Base-by-base conservation (phyloP, 2,888 invertebrate species). In the Hofmannophila pseudospretella region DNA sequence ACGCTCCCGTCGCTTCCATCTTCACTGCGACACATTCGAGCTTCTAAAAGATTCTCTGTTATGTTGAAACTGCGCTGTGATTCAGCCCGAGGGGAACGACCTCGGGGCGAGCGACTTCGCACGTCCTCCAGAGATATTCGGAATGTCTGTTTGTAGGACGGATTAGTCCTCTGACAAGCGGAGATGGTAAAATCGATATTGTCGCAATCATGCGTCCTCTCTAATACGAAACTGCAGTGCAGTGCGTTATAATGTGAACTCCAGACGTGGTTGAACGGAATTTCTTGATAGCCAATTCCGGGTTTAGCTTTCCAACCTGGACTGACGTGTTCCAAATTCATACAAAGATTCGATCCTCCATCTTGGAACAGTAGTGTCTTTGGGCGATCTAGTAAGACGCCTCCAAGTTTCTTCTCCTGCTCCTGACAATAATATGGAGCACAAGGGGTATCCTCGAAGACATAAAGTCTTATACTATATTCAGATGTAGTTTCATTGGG, bases 361-460 rank as follows among this genome's bases (percentile, higher is more conserved):
- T 97, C 95, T 81, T 96, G 95, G 81, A 97, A 96, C 42, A 94
- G 88, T 54, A 98, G 90, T 28, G 93, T 92, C 62, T 95, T 92
- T 3, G 98, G 94, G 55, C 96, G 95, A 68, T 97, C 97, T 55
- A 98, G 88, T 38, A 97, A 87, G 41, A 93, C 91, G 2, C 97
- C 98, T 4, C 97, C 96, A 39, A 97, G 88, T 58, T 92, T 91
- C 51, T 92, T 90, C 65, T 94, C 94, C 52, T 93, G 91, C 26
- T 92, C 92, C 35, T 90, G 89, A 58, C 93, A 92, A 51, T 95
- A 96, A 78, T 98, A 96, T 58, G 95, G 90, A n/a, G 97, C 96
- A 54, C 97, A 97, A 36, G 94, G 94, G 3, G 96, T 97, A 68
- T 98, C 98, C 73, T 98, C 97, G 39, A 98, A 91, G 36, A 97